Conservation (phyloP, 2,888 invertebrate genomes). For the Lathronympha strigana region DNA sequence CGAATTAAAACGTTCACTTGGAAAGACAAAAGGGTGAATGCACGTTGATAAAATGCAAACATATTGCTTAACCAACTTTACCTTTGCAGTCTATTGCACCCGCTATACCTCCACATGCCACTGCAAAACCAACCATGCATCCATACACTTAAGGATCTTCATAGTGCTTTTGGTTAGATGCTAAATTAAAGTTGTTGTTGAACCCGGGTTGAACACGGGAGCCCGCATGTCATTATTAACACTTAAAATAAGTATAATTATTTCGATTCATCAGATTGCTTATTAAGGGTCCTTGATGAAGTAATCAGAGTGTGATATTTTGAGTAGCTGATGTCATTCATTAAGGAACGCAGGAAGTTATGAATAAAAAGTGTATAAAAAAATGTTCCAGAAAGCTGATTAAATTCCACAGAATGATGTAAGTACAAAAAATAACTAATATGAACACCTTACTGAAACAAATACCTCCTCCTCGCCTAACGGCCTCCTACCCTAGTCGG, state of each 20-base stretch:
- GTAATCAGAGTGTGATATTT: slow-evolving; percentile 58
- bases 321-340: slow-evolving; percentile 30
- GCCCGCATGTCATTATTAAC: slow-evolving; percentile 81
- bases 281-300: slow-evolving; percentile 66
- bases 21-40: slow-evolving; percentile 69
- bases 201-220: slow-evolving; percentile 42
- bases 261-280: slow-evolving; percentile 76
- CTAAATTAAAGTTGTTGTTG: slow-evolving; percentile 47
- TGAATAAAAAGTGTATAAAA: neutral
- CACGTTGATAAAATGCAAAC: slow-evolving; percentile 67
- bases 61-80: slow-evolving; percentile 42
- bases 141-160: neutral
- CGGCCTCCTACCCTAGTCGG: no score
- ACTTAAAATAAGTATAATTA: slow-evolving; percentile 80
- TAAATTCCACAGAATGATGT: no score
- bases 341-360: neutral
- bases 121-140: neutral
- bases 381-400: no score
- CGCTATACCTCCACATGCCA: neutral
- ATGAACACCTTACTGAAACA: no score
- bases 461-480: no score
- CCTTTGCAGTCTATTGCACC: neutral
- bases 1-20: slow-evolving; percentile 45
- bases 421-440: no score
- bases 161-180: slow-evolving; percentile 16